Evolutionary conservation across 92 coral and sea anemone genomes (phyloP), one percentile per base, ranked within the genome.

Genomic region (Phymanthus crucifer): DNA sequence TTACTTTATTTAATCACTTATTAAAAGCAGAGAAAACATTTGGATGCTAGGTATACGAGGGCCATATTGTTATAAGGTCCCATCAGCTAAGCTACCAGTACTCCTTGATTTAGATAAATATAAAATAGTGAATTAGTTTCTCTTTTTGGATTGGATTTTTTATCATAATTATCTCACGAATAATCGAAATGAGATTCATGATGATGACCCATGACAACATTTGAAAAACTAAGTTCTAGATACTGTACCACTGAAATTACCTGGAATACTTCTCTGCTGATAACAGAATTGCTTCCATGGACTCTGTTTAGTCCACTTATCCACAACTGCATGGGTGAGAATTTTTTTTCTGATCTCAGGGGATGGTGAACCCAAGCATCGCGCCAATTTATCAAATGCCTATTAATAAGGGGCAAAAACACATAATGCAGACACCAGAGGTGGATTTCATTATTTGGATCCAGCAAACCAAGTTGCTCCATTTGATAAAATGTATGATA

Each of bases 321-420:
- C 92, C 89, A 88, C 21, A 27, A n/a, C n/a, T n/a, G n/a, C n/a
- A n/a, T n/a, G n/a, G n/a, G n/a, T n/a, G n/a, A n/a, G n/a, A n/a
- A n/a, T 46, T 88, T 88, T 27, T 78, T 29, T 56, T 88, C 92
- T 0, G 86, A 40, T 38, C 89, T 73, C 43, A 88, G 64, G 13
- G 89, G 89, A 74, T 88, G 88, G 23, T 87, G 79, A 37, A 78
- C 32, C 88, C 91, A 87, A 26, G 90, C 75, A 87, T 90, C 77
- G 38, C 67, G 54, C 94, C 89, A 90, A 46, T 75, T 81, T 37
- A 78, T 75, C 78, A 87, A 48, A 40, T 84, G 85, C 72, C 45
- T 64, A 52, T 84, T 88, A 46, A 88, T 84, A 18, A 84, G 81
- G 32, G 89, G 89, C 43, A 84, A 48, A 50, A 84, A 84, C 17